A percentile compares a stretch with the other conserved stretches of the same genome.
phyloP scores from a whole-genome alignment of 2,113 vertebrate species.

The Chamaea fasciata region DNA sequence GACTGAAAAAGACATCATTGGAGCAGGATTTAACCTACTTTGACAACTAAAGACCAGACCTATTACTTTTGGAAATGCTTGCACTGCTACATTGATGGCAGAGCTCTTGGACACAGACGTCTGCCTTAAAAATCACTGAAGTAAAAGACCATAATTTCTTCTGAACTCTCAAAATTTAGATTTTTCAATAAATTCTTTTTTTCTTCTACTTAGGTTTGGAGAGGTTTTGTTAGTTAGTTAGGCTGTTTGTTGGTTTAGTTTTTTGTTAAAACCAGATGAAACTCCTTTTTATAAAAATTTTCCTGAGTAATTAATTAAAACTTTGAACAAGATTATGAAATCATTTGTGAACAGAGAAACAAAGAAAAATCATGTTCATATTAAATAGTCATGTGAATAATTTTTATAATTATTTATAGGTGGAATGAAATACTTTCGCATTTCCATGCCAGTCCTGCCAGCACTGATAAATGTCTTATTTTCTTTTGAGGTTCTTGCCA shows the following conservation, averaged over 20 bases:
- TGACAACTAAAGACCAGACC: background rate
- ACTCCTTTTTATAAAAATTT: background rate
- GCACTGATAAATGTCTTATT: background rate
- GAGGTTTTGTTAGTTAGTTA: background rate
- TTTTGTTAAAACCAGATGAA: background rate
- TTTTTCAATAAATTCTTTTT: background rate
- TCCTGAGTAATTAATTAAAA: background rate
- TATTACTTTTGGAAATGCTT: background rate
- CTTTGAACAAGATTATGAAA: background rate
- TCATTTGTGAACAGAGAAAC: background rate
- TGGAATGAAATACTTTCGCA: background rate
- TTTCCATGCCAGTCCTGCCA: background rate
- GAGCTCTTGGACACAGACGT: background rate
- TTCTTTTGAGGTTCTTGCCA: background rate
- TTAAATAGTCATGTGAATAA: background rate
- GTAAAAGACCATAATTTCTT: background rate
- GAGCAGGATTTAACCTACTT: background rate
- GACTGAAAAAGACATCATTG: background rate
- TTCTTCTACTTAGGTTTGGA: background rate
- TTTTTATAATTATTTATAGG: background rate
- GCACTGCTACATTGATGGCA: background rate
- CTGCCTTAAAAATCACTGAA: background rate
- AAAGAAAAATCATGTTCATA: accelerated
- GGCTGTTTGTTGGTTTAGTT: background rate
- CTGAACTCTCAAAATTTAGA: background rate